Evolutionary conservation across 2,888 invertebrate genomes (phyloP).

Genomic region (Callosobruchus maculatus): DNA sequence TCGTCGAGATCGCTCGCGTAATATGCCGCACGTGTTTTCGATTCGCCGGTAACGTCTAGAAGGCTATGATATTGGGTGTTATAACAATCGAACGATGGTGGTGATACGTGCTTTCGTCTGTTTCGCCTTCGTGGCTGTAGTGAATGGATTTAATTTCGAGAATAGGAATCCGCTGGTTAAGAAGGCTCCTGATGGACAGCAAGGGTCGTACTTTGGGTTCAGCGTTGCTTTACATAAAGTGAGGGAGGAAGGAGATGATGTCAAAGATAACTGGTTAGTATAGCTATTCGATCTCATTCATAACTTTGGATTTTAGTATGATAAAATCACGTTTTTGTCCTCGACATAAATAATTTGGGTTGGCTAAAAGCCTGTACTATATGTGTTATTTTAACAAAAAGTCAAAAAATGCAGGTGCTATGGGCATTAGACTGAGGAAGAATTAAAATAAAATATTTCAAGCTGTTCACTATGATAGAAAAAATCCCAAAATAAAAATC

Average conservation of each 20-base stretch:
- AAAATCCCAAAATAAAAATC: no score
- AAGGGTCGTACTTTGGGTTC: conserved; percentile 37
- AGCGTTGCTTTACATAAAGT: conserved; percentile 37
- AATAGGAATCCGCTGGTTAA: conserved; percentile 35
- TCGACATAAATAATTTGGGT: no score
- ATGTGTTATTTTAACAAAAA: no score
- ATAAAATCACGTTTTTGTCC: no score
- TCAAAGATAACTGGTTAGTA: conserved; percentile 28
- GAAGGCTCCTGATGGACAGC: conserved; percentile 26
- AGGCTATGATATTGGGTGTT: neutral
- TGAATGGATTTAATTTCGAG: conserved; percentile 35
- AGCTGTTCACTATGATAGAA: no score
- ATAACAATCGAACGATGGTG: neutral
- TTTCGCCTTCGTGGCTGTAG: conserved; percentile 5
- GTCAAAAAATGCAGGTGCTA: no score
- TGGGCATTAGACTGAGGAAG: no score
- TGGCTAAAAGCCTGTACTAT: no score
- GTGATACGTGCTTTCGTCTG: neutral
- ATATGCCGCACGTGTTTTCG: neutral
- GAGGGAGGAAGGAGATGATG: conserved; percentile 12
- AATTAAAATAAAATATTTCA: no score
- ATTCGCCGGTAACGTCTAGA: neutral
- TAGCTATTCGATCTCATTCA: neutral
- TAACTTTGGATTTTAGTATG: neutral
- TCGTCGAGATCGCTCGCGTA: neutral